Percentiles rank a stretch among this genome's conserved stretches.
phyloP scores from a whole-genome alignment of 2,113 vertebrate species.

The Microcebus murinus region DNA sequence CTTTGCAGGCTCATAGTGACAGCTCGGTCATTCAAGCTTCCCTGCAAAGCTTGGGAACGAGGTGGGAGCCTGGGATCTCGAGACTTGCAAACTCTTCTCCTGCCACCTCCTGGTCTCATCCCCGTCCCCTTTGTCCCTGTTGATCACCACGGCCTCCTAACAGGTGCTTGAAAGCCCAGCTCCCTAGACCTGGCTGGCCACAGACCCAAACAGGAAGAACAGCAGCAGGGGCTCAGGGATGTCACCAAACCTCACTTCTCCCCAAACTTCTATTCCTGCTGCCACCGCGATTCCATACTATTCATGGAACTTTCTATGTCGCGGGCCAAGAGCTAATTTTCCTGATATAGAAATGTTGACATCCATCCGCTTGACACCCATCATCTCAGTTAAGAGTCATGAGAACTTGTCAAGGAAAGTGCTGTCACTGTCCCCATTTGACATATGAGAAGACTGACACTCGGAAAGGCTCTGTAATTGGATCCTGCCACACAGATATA shows the following conservation, averaged over 20 bases:
- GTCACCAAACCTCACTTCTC: too few relatives aligned
- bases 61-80: neutral
- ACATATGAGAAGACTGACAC: neutral
- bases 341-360: too few relatives aligned
- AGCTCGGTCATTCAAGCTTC: accelerated
- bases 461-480: neutral
- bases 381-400: neutral
- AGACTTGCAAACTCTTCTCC: neutral
- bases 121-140: neutral
- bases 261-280: too few relatives aligned
- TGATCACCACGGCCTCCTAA: neutral
- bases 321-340: too few relatives aligned
- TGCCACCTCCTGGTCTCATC: neutral
- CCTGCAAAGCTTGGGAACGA: neutral
- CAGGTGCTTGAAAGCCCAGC: neutral
- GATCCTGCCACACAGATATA: neutral
- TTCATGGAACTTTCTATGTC: neutral
- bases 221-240: neutral
- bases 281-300: accelerated
- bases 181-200: neutral
- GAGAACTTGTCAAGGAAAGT: neutral
- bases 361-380: accelerated
- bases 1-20: neutral
- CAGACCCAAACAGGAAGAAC: neutral
- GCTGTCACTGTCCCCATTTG: neutral